Evolutionary conservation across 2,888 invertebrate species (phyloP), one percentile per base, ranked within the genome.

Genomic region (Drosophila emarginata): DNA sequence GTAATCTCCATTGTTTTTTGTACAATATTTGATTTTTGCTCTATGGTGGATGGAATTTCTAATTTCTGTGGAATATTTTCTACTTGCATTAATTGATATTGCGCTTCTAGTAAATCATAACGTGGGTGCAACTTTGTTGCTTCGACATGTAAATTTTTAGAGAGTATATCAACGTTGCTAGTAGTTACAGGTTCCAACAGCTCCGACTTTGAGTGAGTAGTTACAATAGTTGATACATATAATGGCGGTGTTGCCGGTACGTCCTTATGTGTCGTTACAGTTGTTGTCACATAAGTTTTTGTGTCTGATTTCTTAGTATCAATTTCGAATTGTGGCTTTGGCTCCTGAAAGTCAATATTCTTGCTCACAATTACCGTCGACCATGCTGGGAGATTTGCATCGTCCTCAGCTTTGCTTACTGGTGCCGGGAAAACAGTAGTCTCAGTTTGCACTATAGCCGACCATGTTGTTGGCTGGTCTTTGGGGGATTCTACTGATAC

Each of bases 381-480:
- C 89, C 89, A 89, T 23, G 69, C 71, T 1, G 85, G 77, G 2
- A 61, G 40, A 2, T 12, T 12, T 1, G 23, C 45, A 4, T 50
- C 37, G 9, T 69, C 54, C 28, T 71, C 39, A 3, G 52, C 62
- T 15, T 64, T 52, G 2, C 6, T 36, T 5, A 12, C 61, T 23
- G 75, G 50, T 26, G 83, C 60, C 14, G 80, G 72, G 72, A 89
- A 89, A 9, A 87, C 73, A 14, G 75, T 89, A 12, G 80, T 64
- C 67, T 89, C 88, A 0, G 89, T 90, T 72, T 90, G 80, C n/a
- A 90, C 79, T n/a, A 89, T 69, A n/a, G 89, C 90, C 6, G 90
- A 88, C 89, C 90, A 90, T 0, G 90, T 87, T 53, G 87, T 89
- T 53, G 90, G 90, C 58, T 89, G 89, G 70, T 87, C 79, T 15